Evolutionary conservation across 2,113 vertebrate genomes (phyloP), one percentile per base, ranked within the genome.

Genomic region (Oreocharis arfaki): DNA sequence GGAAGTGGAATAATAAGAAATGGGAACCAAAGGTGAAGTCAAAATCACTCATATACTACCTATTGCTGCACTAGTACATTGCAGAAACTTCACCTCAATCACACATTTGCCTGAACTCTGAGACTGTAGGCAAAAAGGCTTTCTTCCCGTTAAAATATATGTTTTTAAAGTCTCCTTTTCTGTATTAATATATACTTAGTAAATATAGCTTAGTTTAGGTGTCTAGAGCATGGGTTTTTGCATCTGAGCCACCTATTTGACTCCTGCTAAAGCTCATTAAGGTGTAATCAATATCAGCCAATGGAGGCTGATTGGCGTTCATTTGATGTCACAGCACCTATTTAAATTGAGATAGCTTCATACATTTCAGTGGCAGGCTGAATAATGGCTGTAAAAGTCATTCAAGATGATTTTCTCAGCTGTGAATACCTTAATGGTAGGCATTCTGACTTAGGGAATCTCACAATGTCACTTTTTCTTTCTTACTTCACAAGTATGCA

Each of bases 111-210:
- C 33, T 82, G 39, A 93, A 42, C 47, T 78, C 67, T 63, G 5
- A 46, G 11, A 23, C 13, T 16, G 4, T 6, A 18, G 16, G 44
- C 24, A 49, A 53, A 79, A 73, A 28, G 1, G 0, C 0, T 16
- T 49, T 50, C n/a, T 52, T 16, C 6, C 17, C 7, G 57, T 33
- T 42, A 46, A 53, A 1, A 59, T 39, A 30, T 2, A 27, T 32
- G 11, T 23, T 50, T 55, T 59, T 63, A 42, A 70, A 46, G 6
- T 70, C 8, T 85, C 8, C 39, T 60, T 77, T 26, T 67, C 1
- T 3, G 37, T 41, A 35, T 65, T 49, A 81, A 14, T 7, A 42
- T 16, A 19, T 42, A 17, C 42, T 32, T 49, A 35, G 21, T 41
- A 61, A 76, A 61, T 22, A 32, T 33, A 55, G 11, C 9, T 84